Conservation (phyloP, 2,888 invertebrate species). For the Drosophila nigricruria region DNA sequence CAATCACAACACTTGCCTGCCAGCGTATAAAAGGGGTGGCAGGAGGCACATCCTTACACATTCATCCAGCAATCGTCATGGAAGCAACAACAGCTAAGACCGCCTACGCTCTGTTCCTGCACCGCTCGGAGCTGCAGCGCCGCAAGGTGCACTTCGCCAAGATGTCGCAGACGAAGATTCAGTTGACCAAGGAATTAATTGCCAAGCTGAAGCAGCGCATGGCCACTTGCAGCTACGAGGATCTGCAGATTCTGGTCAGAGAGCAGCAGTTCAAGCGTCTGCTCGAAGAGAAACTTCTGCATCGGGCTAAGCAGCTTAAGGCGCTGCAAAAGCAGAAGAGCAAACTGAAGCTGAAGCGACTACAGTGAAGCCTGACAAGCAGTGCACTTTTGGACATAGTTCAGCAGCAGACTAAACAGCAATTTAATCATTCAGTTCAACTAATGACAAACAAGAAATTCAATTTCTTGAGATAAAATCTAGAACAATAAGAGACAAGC, state of each 20-base stretch:
- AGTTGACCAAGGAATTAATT: constrained; percentile 55
- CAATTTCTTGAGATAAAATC: constrained; percentile 42
- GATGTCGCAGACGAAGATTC: constrained; percentile 60
- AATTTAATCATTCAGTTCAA: constrained; percentile 6
- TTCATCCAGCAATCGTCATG: constrained; percentile 55
- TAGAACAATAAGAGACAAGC: not conserved
- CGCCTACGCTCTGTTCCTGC: constrained; percentile 68
- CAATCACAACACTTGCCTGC: constrained; percentile 11
- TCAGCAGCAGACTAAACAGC: not conserved
- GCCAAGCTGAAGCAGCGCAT: constrained; percentile 48
- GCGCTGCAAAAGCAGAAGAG: constrained; percentile 34
- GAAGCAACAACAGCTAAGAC: constrained; percentile 39
- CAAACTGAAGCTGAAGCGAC: constrained; percentile 29
- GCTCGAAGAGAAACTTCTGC: constrained; percentile 52
- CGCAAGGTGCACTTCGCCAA: constrained; percentile 35
- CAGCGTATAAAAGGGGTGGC: constrained; percentile 44
- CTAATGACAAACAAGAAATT: constrained; percentile 51
- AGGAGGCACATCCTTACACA: constrained; percentile 41
- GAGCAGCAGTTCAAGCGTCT: constrained; percentile 58
- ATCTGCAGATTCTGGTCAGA: constrained; percentile 55
- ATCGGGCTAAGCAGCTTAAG: constrained; percentile 57
- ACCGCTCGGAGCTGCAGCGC: constrained; percentile 64
- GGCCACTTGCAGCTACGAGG: constrained; percentile 57
- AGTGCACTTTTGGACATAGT: not conserved
- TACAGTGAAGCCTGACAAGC: constrained; percentile 1